These are phyloP conservation scores for Silurus lanzhouensis DNA, from an alignment of 2,797 vertebrate genomes.

Conservation along the genomic window DNA sequence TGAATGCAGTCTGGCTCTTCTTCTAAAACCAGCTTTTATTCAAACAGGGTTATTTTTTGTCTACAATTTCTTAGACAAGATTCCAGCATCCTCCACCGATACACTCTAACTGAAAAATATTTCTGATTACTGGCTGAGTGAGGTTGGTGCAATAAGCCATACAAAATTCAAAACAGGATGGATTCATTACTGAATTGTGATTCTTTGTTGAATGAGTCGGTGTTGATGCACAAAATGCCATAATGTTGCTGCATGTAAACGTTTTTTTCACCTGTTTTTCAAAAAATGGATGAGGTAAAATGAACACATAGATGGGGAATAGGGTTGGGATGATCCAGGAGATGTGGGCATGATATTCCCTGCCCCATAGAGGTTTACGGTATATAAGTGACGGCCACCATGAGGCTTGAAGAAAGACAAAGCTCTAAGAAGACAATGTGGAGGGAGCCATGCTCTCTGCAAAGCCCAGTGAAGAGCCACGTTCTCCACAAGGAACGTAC, in stretches of 20 bases:
- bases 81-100: background rate
- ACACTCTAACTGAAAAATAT: background rate
- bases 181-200: background rate
- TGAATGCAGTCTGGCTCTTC: slow-evolving; percentile 3
- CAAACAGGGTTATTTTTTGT: background rate
- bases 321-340: no score
- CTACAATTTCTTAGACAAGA: background rate
- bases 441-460: no score
- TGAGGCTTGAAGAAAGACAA: no score
- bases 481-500: no score
- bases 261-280: background rate
- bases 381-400: no score
- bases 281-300: background rate
- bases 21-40: background rate
- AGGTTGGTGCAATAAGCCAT: background rate
- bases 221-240: background rate
- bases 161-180: background rate
- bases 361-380: no score
- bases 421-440: no score
- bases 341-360: no score
- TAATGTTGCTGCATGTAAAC: background rate
- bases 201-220: background rate
- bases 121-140: background rate
- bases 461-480: no score
- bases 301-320: no score